A percentile compares a stretch with the other conserved stretches of the same genome.
Evolutionary conservation across 2,797 vertebrate genomes (phyloP).

Genomic region (Fistularia commersonii): DNA sequence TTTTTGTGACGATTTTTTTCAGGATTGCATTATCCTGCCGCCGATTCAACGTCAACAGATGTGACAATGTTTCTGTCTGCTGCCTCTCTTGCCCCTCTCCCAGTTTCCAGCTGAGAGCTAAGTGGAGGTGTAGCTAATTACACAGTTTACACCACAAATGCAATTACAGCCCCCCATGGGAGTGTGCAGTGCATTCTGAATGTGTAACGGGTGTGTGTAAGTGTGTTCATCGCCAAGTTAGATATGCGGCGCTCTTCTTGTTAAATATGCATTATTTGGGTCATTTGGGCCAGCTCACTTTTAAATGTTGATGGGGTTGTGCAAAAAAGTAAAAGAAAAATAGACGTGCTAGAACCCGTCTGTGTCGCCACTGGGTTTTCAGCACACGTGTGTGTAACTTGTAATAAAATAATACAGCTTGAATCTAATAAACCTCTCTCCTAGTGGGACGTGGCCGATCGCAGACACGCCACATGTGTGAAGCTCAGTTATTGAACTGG

Average conservation of each 20-base stretch:
- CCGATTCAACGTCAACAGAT: conserved; percentile 31
- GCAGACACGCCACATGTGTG: conserved; percentile 39
- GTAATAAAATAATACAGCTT: conserved; percentile 39
- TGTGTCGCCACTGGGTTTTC: conserved; percentile 17
- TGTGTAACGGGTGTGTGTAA: conserved; percentile 7
- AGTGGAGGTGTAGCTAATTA: conserved; percentile 62
- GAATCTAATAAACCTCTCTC: conserved; percentile 44
- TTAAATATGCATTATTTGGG: too few species aligned
- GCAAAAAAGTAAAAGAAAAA: conserved; percentile 9
- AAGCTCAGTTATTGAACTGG: conserved; percentile 36
- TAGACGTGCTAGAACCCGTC: conserved; percentile 13
- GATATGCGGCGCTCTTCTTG: too few species aligned
- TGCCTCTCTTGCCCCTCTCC: conserved; percentile 21
- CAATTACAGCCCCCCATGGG: conserved; percentile 55
- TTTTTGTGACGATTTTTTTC: conserved; percentile 45
- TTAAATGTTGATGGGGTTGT: conserved; percentile 16
- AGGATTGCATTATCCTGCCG: conserved; percentile 19
- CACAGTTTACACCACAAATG: conserved; percentile 52
- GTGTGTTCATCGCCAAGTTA: conserved; percentile 17
- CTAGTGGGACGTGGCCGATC: conserved; percentile 45
- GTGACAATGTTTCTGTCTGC: conserved; percentile 29
- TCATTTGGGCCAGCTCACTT: too few species aligned
- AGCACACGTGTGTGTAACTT: conserved; percentile 23
- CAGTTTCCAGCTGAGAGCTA: conserved; percentile 55
- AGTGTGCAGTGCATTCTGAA: conserved; percentile 17